phyloP scores from a whole-genome alignment of 2,797 vertebrate species.

The Macropus fuliginosus region DNA sequence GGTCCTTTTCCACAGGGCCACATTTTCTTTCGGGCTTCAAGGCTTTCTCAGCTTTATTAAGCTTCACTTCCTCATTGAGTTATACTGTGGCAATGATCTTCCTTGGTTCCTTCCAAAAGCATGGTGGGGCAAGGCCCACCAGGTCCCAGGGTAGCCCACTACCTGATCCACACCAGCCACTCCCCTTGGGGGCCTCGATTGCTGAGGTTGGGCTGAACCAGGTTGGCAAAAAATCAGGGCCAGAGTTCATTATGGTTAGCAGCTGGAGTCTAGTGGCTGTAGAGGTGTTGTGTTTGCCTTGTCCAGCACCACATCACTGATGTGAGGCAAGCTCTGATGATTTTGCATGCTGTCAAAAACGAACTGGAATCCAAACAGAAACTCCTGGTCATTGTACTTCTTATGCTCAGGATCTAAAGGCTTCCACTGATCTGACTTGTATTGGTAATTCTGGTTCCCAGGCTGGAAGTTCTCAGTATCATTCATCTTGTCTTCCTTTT shows the following conservation, averaged over 20 bases:
- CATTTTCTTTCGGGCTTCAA: conserved; percentile 94
- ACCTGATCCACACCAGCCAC: conserved; percentile 62
- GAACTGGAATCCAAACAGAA: conserved; percentile 96
- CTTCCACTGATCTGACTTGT: conserved; percentile 97
- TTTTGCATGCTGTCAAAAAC: conserved; percentile 96
- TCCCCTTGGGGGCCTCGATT: conserved; percentile 88
- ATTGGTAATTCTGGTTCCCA: conserved; percentile 93
- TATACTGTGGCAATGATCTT: conserved; percentile 95
- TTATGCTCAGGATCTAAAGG: conserved; percentile 95
- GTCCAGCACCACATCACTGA: conserved; percentile 96
- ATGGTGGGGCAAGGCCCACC: conserved; percentile 92
- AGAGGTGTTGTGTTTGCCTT: conserved; percentile 97
- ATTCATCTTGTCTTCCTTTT: conserved; percentile 94
- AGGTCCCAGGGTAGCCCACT: conserved; percentile 70
- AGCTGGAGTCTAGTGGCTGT: conserved; percentile 90
- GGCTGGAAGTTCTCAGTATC: conserved; percentile 93
- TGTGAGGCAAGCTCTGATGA: conserved; percentile 95
- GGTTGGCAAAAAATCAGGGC: conserved; percentile 96
- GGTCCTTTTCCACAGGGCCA: conserved; percentile 62
- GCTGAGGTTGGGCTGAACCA: conserved; percentile 91
- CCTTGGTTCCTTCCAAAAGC: conserved; percentile 92
- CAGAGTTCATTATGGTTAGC: conserved; percentile 91
- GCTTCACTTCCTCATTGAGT: conserved; percentile 92
- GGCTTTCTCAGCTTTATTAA: conserved; percentile 96
- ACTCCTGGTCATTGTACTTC: conserved; percentile 96